Percentiles rank a stretch among this genome's conserved stretches.
These are phyloP conservation scores for Macrocentrus cingulum DNA, from an alignment of 1,140 invertebrate genomes.

Conservation along the genomic window DNA sequence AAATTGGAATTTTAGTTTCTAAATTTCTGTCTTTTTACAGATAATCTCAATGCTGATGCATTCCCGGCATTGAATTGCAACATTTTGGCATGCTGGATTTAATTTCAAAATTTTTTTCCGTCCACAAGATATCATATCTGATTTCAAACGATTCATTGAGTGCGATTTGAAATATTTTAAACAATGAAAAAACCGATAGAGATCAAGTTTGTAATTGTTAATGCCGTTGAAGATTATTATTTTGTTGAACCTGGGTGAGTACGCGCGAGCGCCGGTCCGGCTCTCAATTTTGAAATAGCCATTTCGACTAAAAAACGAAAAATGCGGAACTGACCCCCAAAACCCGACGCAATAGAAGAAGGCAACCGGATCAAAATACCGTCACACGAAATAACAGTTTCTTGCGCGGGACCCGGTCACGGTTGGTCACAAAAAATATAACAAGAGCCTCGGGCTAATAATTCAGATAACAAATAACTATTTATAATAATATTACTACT, in stretches of 20 bases:
- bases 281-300: slow-evolving; percentile 71
- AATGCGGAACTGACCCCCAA: slow-evolving; percentile 62
- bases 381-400: slow-evolving; percentile 69
- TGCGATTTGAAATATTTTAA: too few species aligned
- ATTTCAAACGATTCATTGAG: too few species aligned
- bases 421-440: slow-evolving; percentile 50
- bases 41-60: slow-evolving; percentile 22
- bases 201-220: too few species aligned
- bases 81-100: slow-evolving; percentile 16
- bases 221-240: slow-evolving; percentile 28
- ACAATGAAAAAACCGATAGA: too few species aligned
- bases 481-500: slow-evolving; percentile 8
- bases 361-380: slow-evolving; percentile 67
- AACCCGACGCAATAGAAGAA: slow-evolving; percentile 67
- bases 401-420: slow-evolving; percentile 62
- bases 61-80: slow-evolving; percentile 17
- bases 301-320: slow-evolving; percentile 64
- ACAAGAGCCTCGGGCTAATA: slow-evolving; percentile 13
- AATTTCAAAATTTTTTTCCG: slow-evolving; percentile 27
- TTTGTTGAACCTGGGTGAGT: slow-evolving; percentile 55
- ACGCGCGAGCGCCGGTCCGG: slow-evolving; percentile 59
- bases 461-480: slow-evolving; percentile 1
- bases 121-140: neutral
- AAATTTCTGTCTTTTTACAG: too few species aligned
- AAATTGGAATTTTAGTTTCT: too few species aligned